Base-by-base conservation (phyloP, 2,888 invertebrate species). In the Matsumyia berberina region DNA sequence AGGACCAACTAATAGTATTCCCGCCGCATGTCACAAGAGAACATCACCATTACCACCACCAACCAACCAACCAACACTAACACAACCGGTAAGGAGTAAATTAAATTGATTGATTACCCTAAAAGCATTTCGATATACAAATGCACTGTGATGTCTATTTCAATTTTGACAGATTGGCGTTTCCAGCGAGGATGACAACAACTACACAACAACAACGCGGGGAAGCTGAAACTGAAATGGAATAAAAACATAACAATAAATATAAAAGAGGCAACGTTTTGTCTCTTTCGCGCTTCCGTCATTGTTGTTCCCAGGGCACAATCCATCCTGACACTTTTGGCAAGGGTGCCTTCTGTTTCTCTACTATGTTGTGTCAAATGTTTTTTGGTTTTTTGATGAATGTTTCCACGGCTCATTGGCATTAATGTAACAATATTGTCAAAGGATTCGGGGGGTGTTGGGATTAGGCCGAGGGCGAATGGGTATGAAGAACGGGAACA, bases 31-130 rank as follows among this genome's bases (percentile, higher is more conserved):
- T 24, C 58, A 60, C 60, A 46, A 44, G 44, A 17, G 8, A 8
- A 11, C 46, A 46, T 7, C 9, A 46, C 8, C 19, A 46, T 1
- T n/a, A n/a, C n/a, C n/a, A n/a, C n/a, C n/a, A n/a, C n/a, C n/a
- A n/a, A n/a, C n/a, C 46, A 46, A 8, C 6, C 1, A 15, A 17
- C 24, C 24, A 29, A 42, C 11, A 24, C 51, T 15, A 29, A 60
- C 29, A n/a, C 17, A 17, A 9, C 8, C 19, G 19, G 4, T n/a
- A 17, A 17, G 33, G 35, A 33, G 83, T 73, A 86, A 87, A 87
- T 88, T 88, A 88, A 88, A 88, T 89, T 89, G 89, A 89, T 89
- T 89, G 89, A 89, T 89, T 88, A 89, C 87, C 74, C 87, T 85
- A 60, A 70, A 87, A 86, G 87, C 77, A 81, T 86, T 86, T 77